phyloP scores from a whole-genome alignment of 2,113 vertebrate species.

The Cnemophilus loriae region DNA sequence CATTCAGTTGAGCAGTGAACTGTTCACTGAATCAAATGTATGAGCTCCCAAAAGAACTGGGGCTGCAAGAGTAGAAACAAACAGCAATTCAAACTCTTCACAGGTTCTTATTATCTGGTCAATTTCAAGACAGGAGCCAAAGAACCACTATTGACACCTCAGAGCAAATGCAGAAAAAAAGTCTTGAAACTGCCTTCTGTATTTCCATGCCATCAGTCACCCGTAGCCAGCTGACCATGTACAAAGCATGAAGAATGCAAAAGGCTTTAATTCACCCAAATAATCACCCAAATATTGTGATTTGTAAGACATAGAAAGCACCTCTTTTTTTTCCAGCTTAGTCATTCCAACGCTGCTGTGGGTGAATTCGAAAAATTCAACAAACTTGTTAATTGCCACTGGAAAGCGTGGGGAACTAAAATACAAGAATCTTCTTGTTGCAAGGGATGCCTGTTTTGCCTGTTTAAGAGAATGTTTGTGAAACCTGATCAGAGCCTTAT shows the following conservation, averaged over 20 bases:
- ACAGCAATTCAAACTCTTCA: not conserved
- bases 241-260: not conserved
- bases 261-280: not conserved
- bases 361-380: not conserved
- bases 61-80: not conserved
- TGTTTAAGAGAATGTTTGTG: not conserved
- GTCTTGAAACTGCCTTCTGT: not conserved
- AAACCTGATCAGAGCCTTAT: not conserved
- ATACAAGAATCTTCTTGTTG: not conserved
- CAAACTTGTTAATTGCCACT: not conserved
- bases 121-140: not conserved
- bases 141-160: not conserved
- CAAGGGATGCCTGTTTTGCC: fast-evolving
- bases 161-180: not conserved
- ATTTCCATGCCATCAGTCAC: not conserved
- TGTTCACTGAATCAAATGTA: not conserved
- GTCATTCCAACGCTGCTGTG: not conserved
- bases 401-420: not conserved
- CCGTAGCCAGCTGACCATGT: not conserved
- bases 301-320: not conserved
- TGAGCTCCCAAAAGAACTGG: not conserved
- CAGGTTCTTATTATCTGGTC: not conserved
- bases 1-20: not conserved
- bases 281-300: not conserved
- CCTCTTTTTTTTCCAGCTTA: not conserved